Conservation (phyloP, 2,797 vertebrate species). For the Adelosebastes latens region DNA sequence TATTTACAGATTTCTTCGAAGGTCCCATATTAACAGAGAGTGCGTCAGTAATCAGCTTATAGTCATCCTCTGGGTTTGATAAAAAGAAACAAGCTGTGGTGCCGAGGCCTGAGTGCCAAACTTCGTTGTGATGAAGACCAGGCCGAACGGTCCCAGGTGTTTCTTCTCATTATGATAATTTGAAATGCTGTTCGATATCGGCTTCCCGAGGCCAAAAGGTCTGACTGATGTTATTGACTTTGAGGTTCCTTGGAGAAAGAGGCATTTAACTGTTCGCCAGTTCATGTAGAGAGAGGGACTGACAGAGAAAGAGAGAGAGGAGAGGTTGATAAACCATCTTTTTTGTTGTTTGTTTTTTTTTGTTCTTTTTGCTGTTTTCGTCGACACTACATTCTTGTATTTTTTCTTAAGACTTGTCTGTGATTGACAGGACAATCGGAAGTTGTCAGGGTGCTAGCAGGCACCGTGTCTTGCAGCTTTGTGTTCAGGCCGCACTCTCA, state of each 20-base stretch:
- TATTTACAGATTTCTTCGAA: background rate
- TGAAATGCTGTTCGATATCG: constrained; percentile 60
- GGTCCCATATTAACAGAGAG: constrained; percentile 6
- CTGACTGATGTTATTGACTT: constrained; percentile 65
- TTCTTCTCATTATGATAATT: constrained; percentile 67
- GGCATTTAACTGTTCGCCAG: constrained; percentile 42
- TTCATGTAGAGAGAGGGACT: constrained; percentile 28
- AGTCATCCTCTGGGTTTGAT: constrained; percentile 39
- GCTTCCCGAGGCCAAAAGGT: constrained; percentile 52
- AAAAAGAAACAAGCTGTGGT: constrained; percentile 23
- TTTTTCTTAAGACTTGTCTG: background rate
- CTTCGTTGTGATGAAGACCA: constrained; percentile 40
- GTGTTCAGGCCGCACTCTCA: constrained; percentile 32
- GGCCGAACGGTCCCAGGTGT: constrained; percentile 53
- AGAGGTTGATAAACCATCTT: background rate
- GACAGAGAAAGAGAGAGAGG: background rate
- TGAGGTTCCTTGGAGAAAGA: constrained; percentile 60
- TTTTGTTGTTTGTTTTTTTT: background rate
- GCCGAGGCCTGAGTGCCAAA: constrained; percentile 12
- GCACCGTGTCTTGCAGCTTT: constrained; percentile 17
- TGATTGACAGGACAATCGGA: constrained; percentile 44
- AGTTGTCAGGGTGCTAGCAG: background rate
- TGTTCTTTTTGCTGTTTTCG: background rate
- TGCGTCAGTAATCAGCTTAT: constrained; percentile 10
- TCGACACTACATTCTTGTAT: constrained; percentile 2